Base-by-base conservation (phyloP, 1,140 invertebrate species). In the Drosophila rhopaloa region DNA sequence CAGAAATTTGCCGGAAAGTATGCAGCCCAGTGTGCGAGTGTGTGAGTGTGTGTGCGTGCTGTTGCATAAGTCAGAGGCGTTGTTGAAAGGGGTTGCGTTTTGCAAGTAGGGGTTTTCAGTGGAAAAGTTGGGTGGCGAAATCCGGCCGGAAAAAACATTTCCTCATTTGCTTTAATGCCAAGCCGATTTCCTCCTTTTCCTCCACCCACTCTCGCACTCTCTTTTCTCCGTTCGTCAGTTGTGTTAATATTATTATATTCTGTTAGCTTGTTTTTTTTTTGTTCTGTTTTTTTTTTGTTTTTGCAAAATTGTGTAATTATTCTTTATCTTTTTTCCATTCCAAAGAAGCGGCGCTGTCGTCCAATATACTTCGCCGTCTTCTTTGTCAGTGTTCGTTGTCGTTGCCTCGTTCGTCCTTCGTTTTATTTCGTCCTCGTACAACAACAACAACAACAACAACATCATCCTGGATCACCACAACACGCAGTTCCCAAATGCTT, bases 401-500 rank as follows among this genome's bases (percentile, higher is more conserved):
- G 71, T 76, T 55, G 76, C 66, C 55, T 73, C 74, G 63, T 84
- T 63, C 71, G 78, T 84, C 60, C 72, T 85, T 83, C 51, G 71
- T 62, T 62, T 73, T 72, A 54, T 68, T 70, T 76, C 63, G 62
- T 77, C 27, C 41, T 75, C 61, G 60, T 83, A 61, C 48, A 60
- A 75, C 59, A 66, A 62, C 50, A 63, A 75, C 59, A 66, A 62
- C 50, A 63, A 71, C 70, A 71, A 61, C 51, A 61, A 40, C 10
- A 48, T 19, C 19, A 19, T 19, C 19, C 19, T 19, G 19, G 19
- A 67, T 46, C 63, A 76, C 32, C 73, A 66, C 63, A 71, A 70
- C 43, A 46, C 54, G 56, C 57, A 68, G 60, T 24, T 35, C 37
- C 46, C 51, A 48, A 74, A 59, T 63, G 74, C 74, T 73, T 63